A percentile compares a stretch with the other conserved stretches of the same genome.
Conservation (phyloP, 2,888 invertebrate species). For the Elysia crispata region DNA sequence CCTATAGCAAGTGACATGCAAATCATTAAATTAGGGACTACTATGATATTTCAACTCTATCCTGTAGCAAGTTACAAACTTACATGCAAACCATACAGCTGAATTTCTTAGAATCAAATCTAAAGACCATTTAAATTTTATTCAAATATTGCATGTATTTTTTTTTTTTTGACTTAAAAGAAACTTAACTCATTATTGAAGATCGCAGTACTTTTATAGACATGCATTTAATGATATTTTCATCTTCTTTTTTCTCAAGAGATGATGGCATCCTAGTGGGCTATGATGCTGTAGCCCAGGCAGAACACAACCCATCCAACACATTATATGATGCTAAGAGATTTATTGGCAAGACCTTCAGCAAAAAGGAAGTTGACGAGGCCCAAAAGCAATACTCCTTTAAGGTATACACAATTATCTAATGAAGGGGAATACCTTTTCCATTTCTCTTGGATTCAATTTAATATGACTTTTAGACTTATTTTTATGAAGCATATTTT, state of each 20-base stretch:
- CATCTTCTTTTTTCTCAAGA: slow-evolving; percentile 54
- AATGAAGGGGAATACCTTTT: neutral
- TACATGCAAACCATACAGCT: no score
- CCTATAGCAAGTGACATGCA: no score
- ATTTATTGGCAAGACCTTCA: slow-evolving; percentile 79
- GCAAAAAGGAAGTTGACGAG: slow-evolving; percentile 66
- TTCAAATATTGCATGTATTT: no score
- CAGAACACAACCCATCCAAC: slow-evolving; percentile 78
- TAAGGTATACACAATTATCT: slow-evolving; percentile 61
- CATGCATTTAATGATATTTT: no score
- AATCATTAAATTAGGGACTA: no score
- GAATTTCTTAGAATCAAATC: no score
- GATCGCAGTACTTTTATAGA: no score
- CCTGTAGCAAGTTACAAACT: no score
- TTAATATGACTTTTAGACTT: no score
- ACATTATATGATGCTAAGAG: slow-evolving; percentile 80
- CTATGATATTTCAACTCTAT: neutral
- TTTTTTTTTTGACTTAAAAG: neutral
- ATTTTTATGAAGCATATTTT: no score
- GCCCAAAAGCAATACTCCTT: slow-evolving; percentile 75
- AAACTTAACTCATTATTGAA: no score
- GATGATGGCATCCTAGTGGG: slow-evolving; percentile 76
- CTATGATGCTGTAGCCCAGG: slow-evolving; percentile 78
- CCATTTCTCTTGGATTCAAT: neutral
- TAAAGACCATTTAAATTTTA: no score